Evolutionary conservation across 2,888 invertebrate genomes (phyloP).

Genomic region (Biston betularia): DNA sequence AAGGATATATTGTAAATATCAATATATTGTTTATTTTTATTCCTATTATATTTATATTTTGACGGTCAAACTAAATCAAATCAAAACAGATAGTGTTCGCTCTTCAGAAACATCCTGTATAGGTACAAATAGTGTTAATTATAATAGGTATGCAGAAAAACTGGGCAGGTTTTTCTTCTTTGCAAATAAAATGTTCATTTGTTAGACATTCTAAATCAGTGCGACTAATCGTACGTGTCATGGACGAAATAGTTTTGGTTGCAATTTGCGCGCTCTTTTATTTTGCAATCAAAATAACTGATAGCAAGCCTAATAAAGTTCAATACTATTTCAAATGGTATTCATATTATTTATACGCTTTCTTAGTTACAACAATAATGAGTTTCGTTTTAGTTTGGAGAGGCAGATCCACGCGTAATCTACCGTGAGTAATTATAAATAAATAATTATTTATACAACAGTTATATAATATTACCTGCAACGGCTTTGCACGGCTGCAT

Average conservation of each 20-base stretch:
- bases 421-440: constrained; percentile 1
- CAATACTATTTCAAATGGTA: constrained; percentile 25
- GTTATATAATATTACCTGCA: too few species aligned
- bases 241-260: constrained; percentile 9
- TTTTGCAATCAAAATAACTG: constrained; percentile 12
- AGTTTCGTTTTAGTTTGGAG: constrained; percentile 6
- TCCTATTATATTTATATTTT: too few species aligned
- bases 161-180: constrained; percentile 4
- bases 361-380: constrained; percentile 9
- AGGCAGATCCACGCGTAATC: constrained; percentile 10
- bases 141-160: constrained; percentile 3
- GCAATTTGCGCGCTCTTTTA: constrained; percentile 9
- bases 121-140: not conserved
- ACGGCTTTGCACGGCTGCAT: too few species aligned
- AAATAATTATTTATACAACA: too few species aligned
- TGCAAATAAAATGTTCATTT: not conserved
- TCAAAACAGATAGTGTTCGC: too few species aligned
- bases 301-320: constrained; percentile 22
- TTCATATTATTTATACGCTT: constrained; percentile 9
- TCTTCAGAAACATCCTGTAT: not conserved
- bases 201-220: not conserved
- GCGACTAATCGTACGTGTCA: not conserved
- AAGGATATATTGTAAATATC: too few species aligned
- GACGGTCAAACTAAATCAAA: too few species aligned
- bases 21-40: too few species aligned